phyloP scores from a whole-genome alignment of 2,888 invertebrate genomes.

The Sminthurides aquaticus region DNA sequence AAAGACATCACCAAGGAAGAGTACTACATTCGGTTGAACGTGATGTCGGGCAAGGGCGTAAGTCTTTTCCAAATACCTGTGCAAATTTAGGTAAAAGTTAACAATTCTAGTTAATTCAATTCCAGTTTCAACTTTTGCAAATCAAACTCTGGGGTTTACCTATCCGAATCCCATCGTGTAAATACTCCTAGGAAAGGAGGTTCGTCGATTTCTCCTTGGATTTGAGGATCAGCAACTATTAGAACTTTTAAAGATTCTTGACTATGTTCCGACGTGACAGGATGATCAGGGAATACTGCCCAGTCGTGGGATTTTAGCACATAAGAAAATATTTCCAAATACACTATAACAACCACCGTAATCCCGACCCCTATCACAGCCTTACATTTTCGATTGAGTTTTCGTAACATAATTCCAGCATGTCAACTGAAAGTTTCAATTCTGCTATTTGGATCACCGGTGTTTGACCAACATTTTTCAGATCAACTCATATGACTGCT shows the following conservation, averaged over 20 bases:
- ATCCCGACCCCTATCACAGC: conserved; percentile 2
- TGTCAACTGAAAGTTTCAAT: too few species aligned
- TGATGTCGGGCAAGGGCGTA: conserved; percentile 64
- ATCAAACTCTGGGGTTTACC: conserved; percentile 52
- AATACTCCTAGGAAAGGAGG: conserved; percentile 59
- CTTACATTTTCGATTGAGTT: conserved; percentile 7
- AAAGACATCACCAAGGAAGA: conserved; percentile 88
- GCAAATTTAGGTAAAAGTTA: conserved; percentile 44
- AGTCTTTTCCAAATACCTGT: conserved; percentile 70
- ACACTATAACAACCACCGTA: conserved; percentile 7
- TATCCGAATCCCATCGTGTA: conserved; percentile 79
- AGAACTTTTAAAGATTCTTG: conserved; percentile 57
- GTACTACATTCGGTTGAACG: conserved; percentile 71
- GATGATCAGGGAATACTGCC: conserved; percentile 6
- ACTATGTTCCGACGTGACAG: conserved; percentile 6
- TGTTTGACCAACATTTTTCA: neutral
- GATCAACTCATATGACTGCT: neutral
- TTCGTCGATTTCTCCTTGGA: conserved; percentile 74
- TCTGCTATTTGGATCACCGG: neutral
- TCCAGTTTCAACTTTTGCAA: conserved; percentile 1
- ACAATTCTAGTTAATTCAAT: neutral
- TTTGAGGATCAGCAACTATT: conserved; percentile 84
- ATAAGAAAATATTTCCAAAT: conserved; percentile 17
- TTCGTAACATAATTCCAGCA: neutral
- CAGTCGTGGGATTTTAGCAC: conserved; percentile 4